These are phyloP conservation scores for Serrognathus titanus DNA, from an alignment of 2,888 invertebrate genomes.

Conservation along the genomic window DNA sequence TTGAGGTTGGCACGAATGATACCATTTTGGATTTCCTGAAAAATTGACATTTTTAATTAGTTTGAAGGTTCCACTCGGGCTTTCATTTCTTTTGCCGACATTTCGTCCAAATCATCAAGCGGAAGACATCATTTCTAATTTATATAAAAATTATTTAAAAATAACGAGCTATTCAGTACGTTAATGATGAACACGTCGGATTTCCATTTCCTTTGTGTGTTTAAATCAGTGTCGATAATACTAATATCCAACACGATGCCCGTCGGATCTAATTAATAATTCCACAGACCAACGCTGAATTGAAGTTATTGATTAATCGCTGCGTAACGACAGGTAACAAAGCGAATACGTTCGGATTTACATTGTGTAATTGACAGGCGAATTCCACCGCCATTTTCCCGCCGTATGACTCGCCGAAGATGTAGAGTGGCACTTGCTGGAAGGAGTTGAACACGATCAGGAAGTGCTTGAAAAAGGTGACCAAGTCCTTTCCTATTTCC, in stretches of 20 bases:
- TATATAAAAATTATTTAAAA: no score
- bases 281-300: not conserved
- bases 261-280: constrained; percentile 2
- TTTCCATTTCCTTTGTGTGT: no score
- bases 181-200: no score
- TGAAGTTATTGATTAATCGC: not conserved
- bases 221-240: no score
- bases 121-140: no score
- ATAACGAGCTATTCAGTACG: no score
- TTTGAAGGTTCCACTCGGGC: no score
- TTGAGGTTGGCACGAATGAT: constrained; percentile 32
- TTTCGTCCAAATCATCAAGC: no score
- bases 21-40: constrained; percentile 31
- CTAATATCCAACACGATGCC: no score
- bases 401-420: constrained; percentile 88
- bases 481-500: constrained; percentile 72
- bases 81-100: no score
- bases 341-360: constrained; percentile 32
- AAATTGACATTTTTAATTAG: not conserved
- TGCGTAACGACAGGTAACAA: not conserved
- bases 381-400: constrained; percentile 91
- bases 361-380: constrained; percentile 59
- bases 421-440: constrained; percentile 70
- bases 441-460: constrained; percentile 67
- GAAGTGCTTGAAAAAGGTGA: constrained; percentile 68